Base-by-base conservation (phyloP, 2,113 vertebrate species). In the Ceyx cyanopectus region DNA sequence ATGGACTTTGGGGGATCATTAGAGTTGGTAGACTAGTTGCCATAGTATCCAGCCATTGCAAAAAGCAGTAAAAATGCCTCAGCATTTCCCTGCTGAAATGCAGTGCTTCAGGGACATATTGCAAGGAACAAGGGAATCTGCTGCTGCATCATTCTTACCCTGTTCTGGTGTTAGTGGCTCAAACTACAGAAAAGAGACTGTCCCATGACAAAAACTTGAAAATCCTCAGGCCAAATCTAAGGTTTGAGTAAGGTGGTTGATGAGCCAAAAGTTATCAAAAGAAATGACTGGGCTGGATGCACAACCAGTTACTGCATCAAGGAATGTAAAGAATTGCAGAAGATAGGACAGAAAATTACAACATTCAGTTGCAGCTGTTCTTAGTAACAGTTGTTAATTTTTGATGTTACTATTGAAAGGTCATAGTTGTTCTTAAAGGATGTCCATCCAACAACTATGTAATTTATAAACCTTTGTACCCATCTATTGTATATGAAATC, bases 221-320 rank as follows among this genome's bases (percentile, higher is more conserved):
- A 53, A 67, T 24, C 19, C 32, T 48, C 29, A 13, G 18, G 19
- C 37, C 58, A 60, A 68, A 50, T 26, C 63, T 73, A 9, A 74
- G 37, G 7, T 7, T 48, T n/a, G 12, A 41, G 23, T 30, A 60
- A 57, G n/a, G 8, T 3, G 14, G 21, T 7, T 69, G 51, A 30
- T 32, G 24, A 60, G 6, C 10, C 34, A 51, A 40, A 87, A 84
- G 23, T 15, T 15, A 79, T 23, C 11, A 81, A 61, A 72, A 50
- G 4, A 9, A 61, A 30, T 1, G 2, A 12, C 5, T 1, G 1
- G 4, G 1, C 37, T 69, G 27, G 43, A 18, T 41, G 4, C 10
- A n/a, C 12, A 40, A 54, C 9, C 15, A 20, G 14, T 51, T 63
- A 67, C 48, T 40, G 8, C 17, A 90, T 6, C 14, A n/a, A 54